Base-by-base conservation (phyloP, 1,140 invertebrate species). In the Trichonephila inaurata region DNA sequence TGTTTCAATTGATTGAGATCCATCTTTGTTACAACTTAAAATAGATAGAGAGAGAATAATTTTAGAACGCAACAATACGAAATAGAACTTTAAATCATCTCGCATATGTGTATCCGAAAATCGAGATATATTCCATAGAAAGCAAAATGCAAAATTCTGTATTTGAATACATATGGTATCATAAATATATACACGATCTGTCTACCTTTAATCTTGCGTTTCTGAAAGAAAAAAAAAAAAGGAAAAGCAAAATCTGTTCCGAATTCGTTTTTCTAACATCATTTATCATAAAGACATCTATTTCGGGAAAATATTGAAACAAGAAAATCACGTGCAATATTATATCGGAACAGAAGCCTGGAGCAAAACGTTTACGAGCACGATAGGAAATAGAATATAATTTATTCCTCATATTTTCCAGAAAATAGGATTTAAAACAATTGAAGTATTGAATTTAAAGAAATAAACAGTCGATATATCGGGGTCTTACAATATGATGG, bases 271-370 rank as follows among this genome's bases (percentile, higher is more conserved):
- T 33, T 33, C 33, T 33, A 16, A 33, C 72, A 33, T 40, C 33
- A 77, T 77, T 18, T 19, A 77, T 77, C 72, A 77, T 40, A 77
- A 77, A 77, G 72, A 77, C 72, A 77, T 16, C 28, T 40, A 33
- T 77, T 77, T 77, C 28, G 33, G 33, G 28, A 77, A 33, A 77
- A 77, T 28, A 33, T 40, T 18, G 14, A 77, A 40, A 77, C 24
- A 33, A 64, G 62, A 77, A 77, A 28, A 77, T 33, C 7, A 33
- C 28, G 33, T 77, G 14, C 0, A 16, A 33, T 77, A 77, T 40
- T 77, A 3, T 16, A 77, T 77, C 33, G 28, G 72, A 77, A 77
- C 33, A 19, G 33, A 19, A 33, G 28, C 16, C 33, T 40, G 6
- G 33, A 19, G 72, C 5, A 33, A 77, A 33, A 40, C 28, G 18